These are phyloP conservation scores for Erythrolamprus reginae DNA, from an alignment of 2,113 vertebrate genomes.

Conservation along the genomic window DNA sequence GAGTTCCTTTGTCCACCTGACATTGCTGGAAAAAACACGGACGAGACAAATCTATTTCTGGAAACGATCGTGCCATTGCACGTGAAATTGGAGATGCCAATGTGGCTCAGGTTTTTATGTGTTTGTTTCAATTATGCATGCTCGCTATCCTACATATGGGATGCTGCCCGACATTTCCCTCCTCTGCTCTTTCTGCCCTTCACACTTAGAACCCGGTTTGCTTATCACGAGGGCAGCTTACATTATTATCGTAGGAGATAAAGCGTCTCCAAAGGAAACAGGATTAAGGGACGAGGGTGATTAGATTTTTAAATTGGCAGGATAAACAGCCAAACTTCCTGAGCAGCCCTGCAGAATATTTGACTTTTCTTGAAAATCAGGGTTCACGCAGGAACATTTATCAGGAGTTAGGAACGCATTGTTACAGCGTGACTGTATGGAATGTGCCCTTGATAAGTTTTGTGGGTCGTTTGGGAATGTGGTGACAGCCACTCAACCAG, in stretches of 20 bases:
- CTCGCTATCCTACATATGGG: neutral
- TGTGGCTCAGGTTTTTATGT: neutral
- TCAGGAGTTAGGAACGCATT: slow-evolving; percentile 41
- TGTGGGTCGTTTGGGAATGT: neutral
- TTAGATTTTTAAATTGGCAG: slow-evolving; percentile 61
- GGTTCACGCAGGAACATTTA: slow-evolving; percentile 40
- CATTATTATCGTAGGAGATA: slow-evolving; percentile 41
- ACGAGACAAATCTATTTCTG: slow-evolving; percentile 28
- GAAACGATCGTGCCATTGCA: slow-evolving; percentile 25
- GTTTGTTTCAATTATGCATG: neutral
- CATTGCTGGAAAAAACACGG: neutral
- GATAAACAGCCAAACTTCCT: slow-evolving; percentile 53
- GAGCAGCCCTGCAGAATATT: slow-evolving; percentile 29
- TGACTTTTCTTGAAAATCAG: slow-evolving; percentile 52
- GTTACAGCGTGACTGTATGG: slow-evolving; percentile 14
- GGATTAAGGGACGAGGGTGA: slow-evolving; percentile 63
- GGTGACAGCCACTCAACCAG: neutral
- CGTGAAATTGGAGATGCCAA: slow-evolving; percentile 32
- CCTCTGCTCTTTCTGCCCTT: slow-evolving; percentile 53
- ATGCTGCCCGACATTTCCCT: slow-evolving; percentile 44
- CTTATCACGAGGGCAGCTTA: slow-evolving; percentile 52
- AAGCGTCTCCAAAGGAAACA: slow-evolving; percentile 56
- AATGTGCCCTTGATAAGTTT: slow-evolving; percentile 17
- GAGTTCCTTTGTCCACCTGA: neutral
- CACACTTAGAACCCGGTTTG: slow-evolving; percentile 56